A percentile compares a stretch with the other conserved stretches of the same genome.
phyloP scores from a whole-genome alignment of 2,797 vertebrate species.

The Peromyscus attwateri region DNA sequence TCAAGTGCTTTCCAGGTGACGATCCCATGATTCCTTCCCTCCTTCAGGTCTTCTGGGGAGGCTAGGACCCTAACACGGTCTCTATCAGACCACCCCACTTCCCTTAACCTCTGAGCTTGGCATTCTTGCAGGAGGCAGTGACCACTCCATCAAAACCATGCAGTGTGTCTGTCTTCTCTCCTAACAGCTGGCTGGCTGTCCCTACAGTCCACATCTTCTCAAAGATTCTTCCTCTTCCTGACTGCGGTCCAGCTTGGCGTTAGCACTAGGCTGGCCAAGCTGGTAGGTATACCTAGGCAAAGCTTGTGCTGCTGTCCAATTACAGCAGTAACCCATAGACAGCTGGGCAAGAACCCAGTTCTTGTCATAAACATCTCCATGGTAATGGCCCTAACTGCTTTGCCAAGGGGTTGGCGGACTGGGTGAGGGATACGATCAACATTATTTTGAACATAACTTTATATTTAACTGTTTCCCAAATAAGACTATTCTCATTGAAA shows the following conservation, averaged over 20 bases:
- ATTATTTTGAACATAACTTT: background rate
- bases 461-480: conserved; percentile 37
- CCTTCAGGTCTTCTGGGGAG: background rate
- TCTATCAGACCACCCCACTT: background rate
- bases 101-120: background rate
- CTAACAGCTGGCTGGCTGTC: background rate
- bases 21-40: background rate
- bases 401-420: background rate
- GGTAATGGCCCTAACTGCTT: background rate
- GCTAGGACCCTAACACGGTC: background rate
- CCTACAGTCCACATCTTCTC: background rate
- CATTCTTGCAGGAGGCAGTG: background rate
- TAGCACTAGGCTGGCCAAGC: conserved; percentile 1
- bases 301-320: background rate
- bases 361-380: background rate
- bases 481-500: background rate
- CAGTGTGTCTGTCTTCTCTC: background rate
- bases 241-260: background rate
- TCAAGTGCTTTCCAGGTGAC: background rate
- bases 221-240: background rate
- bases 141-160: background rate
- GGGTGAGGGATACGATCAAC: background rate
- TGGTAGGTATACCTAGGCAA: background rate
- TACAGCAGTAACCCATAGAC: background rate
- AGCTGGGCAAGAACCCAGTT: background rate